Percentiles rank a stretch among this genome's conserved stretches.
These are phyloP conservation scores for Ormyrus labotus DNA, from an alignment of 2,888 invertebrate species.

Conservation along the genomic window DNA sequence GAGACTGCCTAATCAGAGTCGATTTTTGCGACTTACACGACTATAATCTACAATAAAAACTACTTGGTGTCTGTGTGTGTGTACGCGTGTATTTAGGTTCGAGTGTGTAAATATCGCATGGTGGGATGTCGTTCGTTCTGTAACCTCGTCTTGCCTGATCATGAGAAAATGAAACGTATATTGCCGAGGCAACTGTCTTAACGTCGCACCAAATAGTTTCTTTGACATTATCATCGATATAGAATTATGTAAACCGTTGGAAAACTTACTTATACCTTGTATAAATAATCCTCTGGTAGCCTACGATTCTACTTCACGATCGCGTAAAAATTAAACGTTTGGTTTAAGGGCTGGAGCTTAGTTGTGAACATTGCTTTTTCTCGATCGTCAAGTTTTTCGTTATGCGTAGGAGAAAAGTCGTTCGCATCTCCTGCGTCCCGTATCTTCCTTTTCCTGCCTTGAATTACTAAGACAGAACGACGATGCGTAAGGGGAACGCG, in stretches of 20 bases:
- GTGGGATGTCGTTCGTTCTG: slow-evolving; percentile 8
- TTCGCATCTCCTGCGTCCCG: background rate
- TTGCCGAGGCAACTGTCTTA: slow-evolving; percentile 3
- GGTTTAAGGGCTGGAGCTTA: background rate
- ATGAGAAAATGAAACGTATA: slow-evolving; percentile 16
- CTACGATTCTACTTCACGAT: background rate
- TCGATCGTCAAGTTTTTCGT: background rate
- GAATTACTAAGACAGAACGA: background rate
- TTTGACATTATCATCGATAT: slow-evolving; percentile 10
- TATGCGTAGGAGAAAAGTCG: background rate
- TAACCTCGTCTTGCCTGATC: background rate
- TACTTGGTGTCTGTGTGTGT: slow-evolving; percentile 15
- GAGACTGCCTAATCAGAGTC: slow-evolving; percentile 27
- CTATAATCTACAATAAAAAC: slow-evolving; percentile 36
- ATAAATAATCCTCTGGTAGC: background rate
- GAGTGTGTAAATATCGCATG: slow-evolving; percentile 5
- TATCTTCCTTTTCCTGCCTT: background rate
- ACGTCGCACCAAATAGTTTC: slow-evolving; percentile 4
- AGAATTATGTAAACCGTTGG: slow-evolving; percentile 5
- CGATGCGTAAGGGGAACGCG: background rate
- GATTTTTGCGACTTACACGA: slow-evolving; percentile 33
- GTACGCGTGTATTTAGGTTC: background rate
- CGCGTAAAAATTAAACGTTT: background rate
- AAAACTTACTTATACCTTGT: slow-evolving; percentile 21
- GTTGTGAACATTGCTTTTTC: background rate